These are phyloP conservation scores for Cephus pygmeus DNA, from an alignment of 2,888 invertebrate species.

Conservation along the genomic window DNA sequence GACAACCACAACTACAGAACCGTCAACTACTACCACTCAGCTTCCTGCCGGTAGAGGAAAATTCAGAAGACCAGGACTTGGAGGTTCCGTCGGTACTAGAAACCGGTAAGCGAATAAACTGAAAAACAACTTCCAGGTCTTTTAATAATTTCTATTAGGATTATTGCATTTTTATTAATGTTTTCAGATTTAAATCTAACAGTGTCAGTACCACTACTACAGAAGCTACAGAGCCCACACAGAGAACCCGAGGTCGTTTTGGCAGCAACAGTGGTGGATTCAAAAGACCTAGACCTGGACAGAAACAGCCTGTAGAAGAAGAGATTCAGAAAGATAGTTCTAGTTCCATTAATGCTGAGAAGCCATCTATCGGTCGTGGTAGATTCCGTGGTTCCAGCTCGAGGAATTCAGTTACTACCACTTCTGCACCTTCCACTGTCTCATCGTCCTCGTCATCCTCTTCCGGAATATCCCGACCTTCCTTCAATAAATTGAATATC, in stretches of 20 bases:
- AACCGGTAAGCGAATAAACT: slow-evolving; percentile 38
- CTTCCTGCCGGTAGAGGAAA: slow-evolving; percentile 52
- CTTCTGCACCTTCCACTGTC: slow-evolving; percentile 29
- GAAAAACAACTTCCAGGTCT: not conserved
- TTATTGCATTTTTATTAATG: not conserved
- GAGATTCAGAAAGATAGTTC: slow-evolving; percentile 55
- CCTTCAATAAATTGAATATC: slow-evolving; percentile 54
- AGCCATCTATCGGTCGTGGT: slow-evolving; percentile 43
- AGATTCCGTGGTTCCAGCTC: slow-evolving; percentile 51
- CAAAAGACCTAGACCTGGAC: slow-evolving; percentile 51
- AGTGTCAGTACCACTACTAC: slow-evolving; percentile 48
- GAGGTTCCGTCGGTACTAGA: slow-evolving; percentile 33
- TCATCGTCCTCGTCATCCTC: slow-evolving; percentile 22
- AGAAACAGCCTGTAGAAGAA: slow-evolving; percentile 49
- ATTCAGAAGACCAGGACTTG: slow-evolving; percentile 47
- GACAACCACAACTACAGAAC: slow-evolving; percentile 48
- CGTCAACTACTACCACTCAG: slow-evolving; percentile 55
- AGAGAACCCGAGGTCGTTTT: slow-evolving; percentile 51
- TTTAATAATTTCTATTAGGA: not conserved
- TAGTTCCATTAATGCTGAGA: slow-evolving; percentile 47
- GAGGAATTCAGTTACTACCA: slow-evolving; percentile 36
- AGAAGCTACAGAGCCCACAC: slow-evolving; percentile 42
- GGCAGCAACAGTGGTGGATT: slow-evolving; percentile 43
- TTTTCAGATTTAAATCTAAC: slow-evolving; percentile 53
- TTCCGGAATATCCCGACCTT: slow-evolving; percentile 42